Percentiles rank a stretch among this genome's conserved stretches.
These are phyloP conservation scores for Tholera decimalis DNA, from an alignment of 2,888 invertebrate species.

Conservation along the genomic window DNA sequence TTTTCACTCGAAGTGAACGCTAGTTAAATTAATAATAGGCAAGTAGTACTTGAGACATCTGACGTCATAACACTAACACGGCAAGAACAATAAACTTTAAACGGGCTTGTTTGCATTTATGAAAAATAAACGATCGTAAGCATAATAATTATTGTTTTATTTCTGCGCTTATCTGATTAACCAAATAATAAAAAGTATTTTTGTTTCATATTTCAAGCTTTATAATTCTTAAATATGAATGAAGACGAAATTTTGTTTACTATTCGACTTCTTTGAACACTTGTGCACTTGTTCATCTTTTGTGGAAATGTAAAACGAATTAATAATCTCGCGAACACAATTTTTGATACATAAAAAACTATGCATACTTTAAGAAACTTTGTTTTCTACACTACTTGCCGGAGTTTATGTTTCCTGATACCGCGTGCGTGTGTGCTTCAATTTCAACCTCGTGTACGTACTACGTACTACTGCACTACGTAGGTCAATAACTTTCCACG, in stretches of 20 bases:
- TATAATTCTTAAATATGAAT: background rate
- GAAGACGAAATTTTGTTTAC: background rate
- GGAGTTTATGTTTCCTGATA: too few relatives aligned
- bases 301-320: background rate
- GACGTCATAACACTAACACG: background rate
- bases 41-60: background rate
- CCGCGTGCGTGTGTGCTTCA: too few relatives aligned
- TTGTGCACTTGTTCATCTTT: background rate
- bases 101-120: slow-evolving; percentile 23
- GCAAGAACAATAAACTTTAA: slow-evolving; percentile 11
- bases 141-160: slow-evolving; percentile 24
- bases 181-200: slow-evolving; percentile 18
- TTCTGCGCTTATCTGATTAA: slow-evolving; percentile 19
- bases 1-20: background rate
- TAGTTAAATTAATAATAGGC: background rate
- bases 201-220: slow-evolving; percentile 13
- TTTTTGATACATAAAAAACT: too few relatives aligned
- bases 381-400: too few relatives aligned
- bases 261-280: background rate
- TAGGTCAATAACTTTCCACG: too few relatives aligned
- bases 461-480: too few relatives aligned
- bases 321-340: too few relatives aligned
- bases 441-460: too few relatives aligned
- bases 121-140: slow-evolving; percentile 19
- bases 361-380: too few relatives aligned